Base-by-base conservation (phyloP, 2,113 vertebrate species). In the Hypocryptadius cinnamomeus region DNA sequence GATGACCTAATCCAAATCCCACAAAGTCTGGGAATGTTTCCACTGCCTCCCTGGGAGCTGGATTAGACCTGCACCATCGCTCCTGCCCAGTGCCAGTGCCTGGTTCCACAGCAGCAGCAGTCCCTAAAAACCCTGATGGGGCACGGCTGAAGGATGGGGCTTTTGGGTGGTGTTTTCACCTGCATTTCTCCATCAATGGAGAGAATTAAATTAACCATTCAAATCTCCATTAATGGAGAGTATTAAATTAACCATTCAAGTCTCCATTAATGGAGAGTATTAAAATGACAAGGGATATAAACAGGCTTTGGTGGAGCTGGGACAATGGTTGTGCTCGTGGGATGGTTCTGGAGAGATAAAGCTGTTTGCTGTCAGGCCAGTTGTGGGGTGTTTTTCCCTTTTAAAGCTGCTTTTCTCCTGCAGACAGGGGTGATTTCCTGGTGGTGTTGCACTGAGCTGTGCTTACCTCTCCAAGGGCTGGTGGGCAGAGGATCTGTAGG, bases 1-100 rank as follows among this genome's bases (percentile, higher is more conserved):
- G 63, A 66, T 90, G 93, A 96, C 79, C 90, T 91, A 88, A 93
- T 80, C 87, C 85, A 95, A 92, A 87, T 50, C 79, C 76, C 79
- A 91, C 87, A 33, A 68, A 88, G 47, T 71, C 92, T 92, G 95
- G 90, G 93, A 95, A 83, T 45, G 56, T n/a, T 94, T 94, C 88
- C 93, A 84, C 37, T 0, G 2, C 2, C n/a, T 90, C 54, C 51
- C 50, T 4, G 2, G 54, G 82, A 95, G 54, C 50, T 87, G 92
- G 79, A 57, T 80, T n/a, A 33, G 74, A 60, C 45, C 31, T 2
- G 2, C 3, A 6, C 9, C 4, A 6, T 20, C 0, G 0, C 51
- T 70, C 47, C 80, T 80, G 84, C 50, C 74, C 7, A 0, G 6
- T 23, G 60, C 80, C 78, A 47, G 4, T n/a, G 81, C 74, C 74